Evolutionary conservation across 35 echinoderm and acorn worm genomes (phyloP).

Genomic region (Stichopus chloronotus): DNA sequence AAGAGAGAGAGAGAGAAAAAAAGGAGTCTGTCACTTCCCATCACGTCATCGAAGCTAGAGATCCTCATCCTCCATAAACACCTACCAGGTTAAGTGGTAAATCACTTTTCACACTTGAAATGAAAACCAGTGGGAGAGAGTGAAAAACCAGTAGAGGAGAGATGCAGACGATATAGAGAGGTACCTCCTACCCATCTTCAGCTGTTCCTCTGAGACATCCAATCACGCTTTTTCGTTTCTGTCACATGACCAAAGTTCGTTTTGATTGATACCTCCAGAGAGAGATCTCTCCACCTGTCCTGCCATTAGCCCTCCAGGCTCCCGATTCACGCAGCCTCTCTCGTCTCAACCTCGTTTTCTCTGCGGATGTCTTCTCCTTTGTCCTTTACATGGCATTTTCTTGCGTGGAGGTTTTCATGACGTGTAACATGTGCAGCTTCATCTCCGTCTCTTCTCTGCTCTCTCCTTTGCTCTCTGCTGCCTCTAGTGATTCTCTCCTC

Average conservation of each 20-base stretch:
- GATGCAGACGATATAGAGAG: neutral
- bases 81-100: neutral
- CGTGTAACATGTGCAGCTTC: neutral
- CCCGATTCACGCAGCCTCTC: neutral
- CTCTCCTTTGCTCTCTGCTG: neutral
- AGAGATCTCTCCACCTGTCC: neutral
- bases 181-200: neutral
- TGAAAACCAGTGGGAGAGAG: neutral
- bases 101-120: neutral
- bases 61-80: neutral
- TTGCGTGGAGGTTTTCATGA: neutral
- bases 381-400: too few relatives aligned
- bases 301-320: neutral
- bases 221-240: neutral
- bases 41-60: neutral
- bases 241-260: neutral
- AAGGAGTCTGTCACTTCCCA: neutral
- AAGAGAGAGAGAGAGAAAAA: neutral
- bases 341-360: slow-evolving; percentile 11
- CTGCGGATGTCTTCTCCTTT: neutral
- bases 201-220: neutral
- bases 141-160: too few relatives aligned
- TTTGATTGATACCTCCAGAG: slow-evolving; percentile 36
- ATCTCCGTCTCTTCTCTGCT: neutral
- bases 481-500: neutral